These are phyloP conservation scores for Nestor notabilis DNA, from an alignment of 2,113 vertebrate species.

Conservation along the genomic window DNA sequence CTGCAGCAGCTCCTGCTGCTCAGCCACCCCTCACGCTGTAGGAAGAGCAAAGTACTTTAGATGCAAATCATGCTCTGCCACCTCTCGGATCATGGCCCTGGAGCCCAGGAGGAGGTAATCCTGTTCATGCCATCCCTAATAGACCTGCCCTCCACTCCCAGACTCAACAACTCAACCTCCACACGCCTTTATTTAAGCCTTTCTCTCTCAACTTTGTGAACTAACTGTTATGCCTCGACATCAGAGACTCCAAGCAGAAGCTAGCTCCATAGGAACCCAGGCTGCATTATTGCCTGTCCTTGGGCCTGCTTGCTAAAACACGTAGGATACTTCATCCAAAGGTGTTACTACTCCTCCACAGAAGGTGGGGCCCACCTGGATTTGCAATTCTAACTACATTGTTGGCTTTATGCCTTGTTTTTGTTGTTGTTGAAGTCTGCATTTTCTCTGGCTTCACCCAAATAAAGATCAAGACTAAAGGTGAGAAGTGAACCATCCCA, in stretches of 20 bases:
- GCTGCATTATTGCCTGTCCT: background rate
- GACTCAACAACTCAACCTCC: fast-evolving
- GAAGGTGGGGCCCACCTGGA: background rate
- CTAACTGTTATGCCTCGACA: background rate
- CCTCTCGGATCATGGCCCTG: background rate
- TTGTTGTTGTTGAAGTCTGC: background rate
- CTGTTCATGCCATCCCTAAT: fast-evolving
- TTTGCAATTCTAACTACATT: constrained; percentile 24
- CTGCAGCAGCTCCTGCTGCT: background rate
- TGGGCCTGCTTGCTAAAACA: background rate
- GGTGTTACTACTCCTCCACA: background rate
- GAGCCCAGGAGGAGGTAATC: background rate
- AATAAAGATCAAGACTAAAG: background rate
- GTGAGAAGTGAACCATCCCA: background rate
- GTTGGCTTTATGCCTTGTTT: background rate
- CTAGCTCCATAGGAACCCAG: background rate
- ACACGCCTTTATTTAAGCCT: fast-evolving
- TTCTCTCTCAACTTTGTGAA: background rate
- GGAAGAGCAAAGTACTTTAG: background rate
- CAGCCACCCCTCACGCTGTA: background rate
- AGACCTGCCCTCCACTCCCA: background rate
- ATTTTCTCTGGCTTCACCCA: background rate
- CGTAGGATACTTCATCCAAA: background rate
- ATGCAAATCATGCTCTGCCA: background rate
- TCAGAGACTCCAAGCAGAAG: background rate